Conservation (phyloP, 2,888 invertebrate genomes). For the Tiliacea aurago region DNA sequence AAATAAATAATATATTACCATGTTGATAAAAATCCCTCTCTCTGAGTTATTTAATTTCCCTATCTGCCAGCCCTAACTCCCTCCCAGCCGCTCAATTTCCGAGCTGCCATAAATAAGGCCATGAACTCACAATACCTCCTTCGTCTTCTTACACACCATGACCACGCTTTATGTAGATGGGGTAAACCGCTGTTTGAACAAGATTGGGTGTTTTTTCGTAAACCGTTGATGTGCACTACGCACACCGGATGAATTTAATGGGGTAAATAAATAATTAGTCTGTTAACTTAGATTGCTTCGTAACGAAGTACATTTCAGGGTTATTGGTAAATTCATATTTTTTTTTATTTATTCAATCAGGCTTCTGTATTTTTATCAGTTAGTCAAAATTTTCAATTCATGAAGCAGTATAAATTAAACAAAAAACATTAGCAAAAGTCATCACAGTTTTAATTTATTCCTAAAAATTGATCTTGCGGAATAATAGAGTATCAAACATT, state of each 20-base stretch:
- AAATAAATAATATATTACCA: no score
- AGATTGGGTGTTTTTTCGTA: constrained; percentile 18
- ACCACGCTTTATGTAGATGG: constrained; percentile 38
- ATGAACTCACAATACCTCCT: constrained; percentile 31
- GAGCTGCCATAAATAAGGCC: constrained; percentile 38
- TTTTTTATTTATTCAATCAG: no score
- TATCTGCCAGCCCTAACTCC: constrained; percentile 15
- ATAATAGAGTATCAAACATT: no score
- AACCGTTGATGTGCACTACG: constrained; percentile 14
- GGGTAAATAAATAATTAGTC: constrained; percentile 1
- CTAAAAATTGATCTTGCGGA: no score
- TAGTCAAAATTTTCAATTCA: no score
- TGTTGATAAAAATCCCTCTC: no score
- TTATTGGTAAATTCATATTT: neutral
- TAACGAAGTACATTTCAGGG: neutral
- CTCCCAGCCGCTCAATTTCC: constrained; percentile 34
- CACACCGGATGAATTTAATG: neutral
- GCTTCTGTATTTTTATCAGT: neutral
- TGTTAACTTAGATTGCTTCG: neutral
- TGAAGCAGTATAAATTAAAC: no score
- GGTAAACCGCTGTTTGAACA: constrained; percentile 21
- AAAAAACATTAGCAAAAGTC: no score
- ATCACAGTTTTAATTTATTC: no score
- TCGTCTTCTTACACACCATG: constrained; percentile 27
- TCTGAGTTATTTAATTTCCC: neutral